Evolutionary conservation across 2,113 vertebrate genomes (phyloP).

Genomic region (Xenopus tropicalis): UCB_Xtro_10.0 CM004446.2:60404001-60404500

Average conservation of each 20-base stretch:
- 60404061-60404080: not conserved
- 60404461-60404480: slow-evolving; percentile 84
- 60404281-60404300: slow-evolving; percentile 76
- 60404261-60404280: slow-evolving; percentile 74
- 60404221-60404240: slow-evolving; percentile 79
- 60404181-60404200: slow-evolving; percentile 72
- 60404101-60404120: slow-evolving; percentile 22
- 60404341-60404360: slow-evolving; percentile 71
- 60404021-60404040: not conserved
- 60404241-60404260: slow-evolving; percentile 79
- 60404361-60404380: slow-evolving; percentile 80
- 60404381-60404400: slow-evolving; percentile 82
- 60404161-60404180: slow-evolving; percentile 75
- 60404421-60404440: slow-evolving; percentile 82
- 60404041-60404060: not conserved
- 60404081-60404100: not conserved
- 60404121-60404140: slow-evolving; percentile 44
- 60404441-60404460: slow-evolving; percentile 87
- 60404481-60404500: slow-evolving; percentile 58
- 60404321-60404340: slow-evolving; percentile 73
- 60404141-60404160: slow-evolving; percentile 63
- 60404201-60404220: slow-evolving; percentile 79
- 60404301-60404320: slow-evolving; percentile 70
- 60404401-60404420: slow-evolving; percentile 80
- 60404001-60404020: not conserved